These are phyloP conservation scores for Petrosia ficiformis DNA, from an alignment of 37 sponge, comb jelly and placozoan genomes.

Conservation along the genomic window DNA sequence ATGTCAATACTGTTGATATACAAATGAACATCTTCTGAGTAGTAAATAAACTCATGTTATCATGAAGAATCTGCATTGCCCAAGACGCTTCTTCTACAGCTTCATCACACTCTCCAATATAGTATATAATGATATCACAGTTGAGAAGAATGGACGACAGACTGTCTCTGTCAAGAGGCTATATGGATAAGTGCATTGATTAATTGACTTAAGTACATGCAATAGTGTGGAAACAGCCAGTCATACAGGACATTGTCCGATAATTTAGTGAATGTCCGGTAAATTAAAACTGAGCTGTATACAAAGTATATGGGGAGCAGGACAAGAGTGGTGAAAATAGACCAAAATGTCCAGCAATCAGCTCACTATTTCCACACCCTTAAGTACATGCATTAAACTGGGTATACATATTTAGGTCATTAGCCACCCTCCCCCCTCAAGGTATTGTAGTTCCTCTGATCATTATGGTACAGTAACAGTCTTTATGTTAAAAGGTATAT, in stretches of 20 bases:
- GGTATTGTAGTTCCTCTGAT: too few relatives aligned
- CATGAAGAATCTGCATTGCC: constrained; percentile 79
- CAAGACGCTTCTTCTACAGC: constrained; percentile 78
- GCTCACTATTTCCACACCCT: too few relatives aligned
- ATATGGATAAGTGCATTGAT: background rate
- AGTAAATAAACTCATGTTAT: constrained; percentile 59
- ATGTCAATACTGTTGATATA: constrained; percentile 84
- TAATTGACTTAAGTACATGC: background rate
- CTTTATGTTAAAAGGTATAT: too few relatives aligned
- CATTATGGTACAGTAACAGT: too few relatives aligned
- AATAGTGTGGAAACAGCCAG: too few relatives aligned
- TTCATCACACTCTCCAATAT: constrained; percentile 34
- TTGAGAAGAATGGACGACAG: constrained; percentile 53
- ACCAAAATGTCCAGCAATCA: too few relatives aligned
- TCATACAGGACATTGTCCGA: too few relatives aligned
- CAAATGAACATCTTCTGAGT: constrained; percentile 85
- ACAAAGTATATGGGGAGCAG: too few relatives aligned
- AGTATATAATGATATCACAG: constrained; percentile 92
- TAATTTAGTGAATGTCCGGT: background rate
- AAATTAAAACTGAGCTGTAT: too few relatives aligned
- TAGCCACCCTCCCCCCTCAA: too few relatives aligned
- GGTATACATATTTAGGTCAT: background rate
- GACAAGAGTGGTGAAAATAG: too few relatives aligned
- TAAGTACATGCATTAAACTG: background rate
- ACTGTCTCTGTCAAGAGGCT: constrained; percentile 27